A percentile compares a stretch with the other conserved stretches of the same genome.
Conservation (phyloP, 2,888 invertebrate species). For the Latrodectus elegans region DNA sequence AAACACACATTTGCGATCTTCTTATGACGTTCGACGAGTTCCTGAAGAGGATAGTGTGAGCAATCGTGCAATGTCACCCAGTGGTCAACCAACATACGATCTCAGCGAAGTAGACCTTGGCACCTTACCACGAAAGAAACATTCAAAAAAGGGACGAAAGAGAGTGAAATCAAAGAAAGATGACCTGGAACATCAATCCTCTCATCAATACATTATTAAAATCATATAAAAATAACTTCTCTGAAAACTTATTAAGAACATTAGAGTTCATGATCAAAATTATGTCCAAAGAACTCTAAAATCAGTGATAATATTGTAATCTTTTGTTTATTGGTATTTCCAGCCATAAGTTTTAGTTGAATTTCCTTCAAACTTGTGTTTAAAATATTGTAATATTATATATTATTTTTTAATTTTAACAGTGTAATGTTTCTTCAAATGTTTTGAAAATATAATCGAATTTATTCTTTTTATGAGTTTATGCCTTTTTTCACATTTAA, state of each 20-base stretch:
- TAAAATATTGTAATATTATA: no score
- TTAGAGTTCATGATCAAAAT: no score
- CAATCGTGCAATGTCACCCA: background rate
- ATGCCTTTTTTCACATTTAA: no score
- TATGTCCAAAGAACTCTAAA: no score
- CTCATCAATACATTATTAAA: slow-evolving; percentile 55
- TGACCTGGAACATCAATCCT: slow-evolving; percentile 40
- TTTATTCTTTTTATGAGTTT: no score
- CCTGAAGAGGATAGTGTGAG: background rate
- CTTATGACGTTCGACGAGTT: background rate
- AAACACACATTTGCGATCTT: background rate
- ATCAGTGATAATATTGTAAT: no score
- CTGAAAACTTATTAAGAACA: background rate
- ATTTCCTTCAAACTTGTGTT: no score
- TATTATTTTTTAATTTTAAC: no score
- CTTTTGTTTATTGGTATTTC: no score
- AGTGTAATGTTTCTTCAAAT: no score
- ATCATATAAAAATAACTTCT: slow-evolving; percentile 17
- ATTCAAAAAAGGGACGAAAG: slow-evolving; percentile 11
- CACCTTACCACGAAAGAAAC: background rate
- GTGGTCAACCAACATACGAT: slow-evolving; percentile 23
- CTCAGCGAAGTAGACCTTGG: slow-evolving; percentile 1
- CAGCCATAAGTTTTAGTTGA: no score
- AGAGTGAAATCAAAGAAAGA: slow-evolving; percentile 1
- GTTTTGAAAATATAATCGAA: no score